Base-by-base conservation (phyloP, 1,140 invertebrate species). In the Drosophila tristis region DNA sequence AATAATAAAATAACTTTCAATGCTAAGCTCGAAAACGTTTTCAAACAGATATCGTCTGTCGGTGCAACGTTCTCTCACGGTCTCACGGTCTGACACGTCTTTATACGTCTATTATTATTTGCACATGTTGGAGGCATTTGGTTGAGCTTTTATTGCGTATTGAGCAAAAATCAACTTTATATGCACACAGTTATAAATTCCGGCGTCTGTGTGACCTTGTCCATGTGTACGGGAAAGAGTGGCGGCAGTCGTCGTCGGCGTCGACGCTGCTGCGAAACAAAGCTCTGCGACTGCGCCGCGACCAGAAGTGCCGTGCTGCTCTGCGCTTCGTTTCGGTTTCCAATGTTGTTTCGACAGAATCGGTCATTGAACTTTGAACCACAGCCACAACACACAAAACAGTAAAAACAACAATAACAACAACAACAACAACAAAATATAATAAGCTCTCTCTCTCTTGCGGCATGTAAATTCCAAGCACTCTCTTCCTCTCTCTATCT, bases 361-460 rank as follows among this genome's bases (percentile, higher is more conserved):
- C 85, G 84, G 85, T 89, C 84, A 89, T 80, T 89, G 80, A 89
- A 80, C 84, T 89, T 84, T 89, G 84, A 89, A 90, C 84, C 85
- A 78, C 31, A 89, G 84, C 84, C 85, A 78, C 31, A 39, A 35
- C 45, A 48, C 11, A 39, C 26, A 35, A 42, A 43, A 47, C n/a
- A 29, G n/a, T 42, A 20, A 39, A 25, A 56, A 9, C 71, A 56
- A 56, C 9, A 51, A 35, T 48, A 56, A 42, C n/a, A 65, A 55
- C 8, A 62, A 44, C 8, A 51, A 7, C 23, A 48, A 29, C 15
- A 66, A 57, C 26, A 39, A 68, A 48, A 56, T 76, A 76, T 39
- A 78, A 82, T 74, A 74, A 70, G 74, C 68, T 35, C n/a, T 25
- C 61, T 43, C 45, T 29, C 11, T 47, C 29, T 31, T 16, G 39